Evolutionary conservation across 1,140 invertebrate species (phyloP), one percentile per base, ranked within the genome.

Genomic region (Apolygus lucorum): DNA sequence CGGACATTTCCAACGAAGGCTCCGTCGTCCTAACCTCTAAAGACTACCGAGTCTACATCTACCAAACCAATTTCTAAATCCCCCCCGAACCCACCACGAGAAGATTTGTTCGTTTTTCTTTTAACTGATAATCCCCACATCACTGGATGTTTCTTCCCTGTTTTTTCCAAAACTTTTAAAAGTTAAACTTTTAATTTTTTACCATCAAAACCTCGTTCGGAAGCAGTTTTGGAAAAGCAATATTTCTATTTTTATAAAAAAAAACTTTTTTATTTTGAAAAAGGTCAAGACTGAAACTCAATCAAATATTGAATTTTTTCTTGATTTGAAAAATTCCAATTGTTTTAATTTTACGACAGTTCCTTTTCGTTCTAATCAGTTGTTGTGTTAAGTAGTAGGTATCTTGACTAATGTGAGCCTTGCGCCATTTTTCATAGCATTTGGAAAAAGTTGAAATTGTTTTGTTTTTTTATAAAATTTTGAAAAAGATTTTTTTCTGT

Each of bases 1-100:
- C 99, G 27, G 95, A 96, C 13, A 86, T 99, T 13, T 96, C 99
- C 90, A 95, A 98, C 79, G 96, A 98, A 78, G 95, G 95, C 17
- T 96, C 93, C 54, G 95, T 99, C 24, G 96, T 99, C 8, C 83
- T 99, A 72, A 96, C 97, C 70, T 97, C 94, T 82, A 99, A 99
- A 82, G 97, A 99, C 80, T 99, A 98, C 81, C 87, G 94, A 28
- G 87, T 99, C 24, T 99, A 99, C 82, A 95, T 98, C 77, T 99
- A 98, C 81, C 90, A 93, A 62, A 89, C 91, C 78, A 89, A 89
- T 77, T 87, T 92, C 70, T 74, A 72, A 74, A 73, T 21, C 22
- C 54, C 11, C 54, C 22, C n/a, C n/a, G n/a, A n/a, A n/a, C n/a
- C n/a, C n/a, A n/a, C n/a, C n/a, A n/a, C n/a, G n/a, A n/a, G n/a